Conservation (phyloP, 2,888 invertebrate genomes). For the Lasioglossum lativentre region DNA sequence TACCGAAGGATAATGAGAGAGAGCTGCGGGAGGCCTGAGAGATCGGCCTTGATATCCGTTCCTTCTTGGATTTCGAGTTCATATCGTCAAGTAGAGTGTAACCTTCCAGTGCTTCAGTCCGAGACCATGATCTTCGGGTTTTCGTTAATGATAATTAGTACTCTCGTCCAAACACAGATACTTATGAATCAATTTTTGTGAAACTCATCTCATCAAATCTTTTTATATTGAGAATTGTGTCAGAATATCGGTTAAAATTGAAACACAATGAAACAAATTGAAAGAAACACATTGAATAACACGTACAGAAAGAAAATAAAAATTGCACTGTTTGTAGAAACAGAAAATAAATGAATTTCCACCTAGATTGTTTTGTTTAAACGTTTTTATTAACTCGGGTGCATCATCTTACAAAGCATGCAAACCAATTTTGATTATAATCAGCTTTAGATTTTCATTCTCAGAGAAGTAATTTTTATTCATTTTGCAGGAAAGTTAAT, state of each 20-base stretch:
- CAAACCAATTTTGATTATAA: background rate
- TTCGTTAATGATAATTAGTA: constrained; percentile 17
- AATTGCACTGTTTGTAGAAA: background rate
- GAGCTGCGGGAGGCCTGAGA: constrained; percentile 72
- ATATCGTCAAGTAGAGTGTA: constrained; percentile 82
- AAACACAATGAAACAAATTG: no score
- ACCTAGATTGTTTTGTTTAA: no score
- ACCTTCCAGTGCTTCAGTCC: constrained; percentile 60
- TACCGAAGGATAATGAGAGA: constrained; percentile 70
- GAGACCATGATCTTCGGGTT: constrained; percentile 19
- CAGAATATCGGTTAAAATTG: background rate
- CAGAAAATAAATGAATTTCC: background rate
- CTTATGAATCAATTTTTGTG: background rate
- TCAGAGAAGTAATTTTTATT: background rate
- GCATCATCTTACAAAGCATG: background rate
- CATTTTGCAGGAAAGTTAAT: background rate
- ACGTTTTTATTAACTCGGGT: no score
- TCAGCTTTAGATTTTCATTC: background rate
- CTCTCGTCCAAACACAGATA: background rate
- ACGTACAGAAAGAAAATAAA: no score
- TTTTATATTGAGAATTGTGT: background rate
- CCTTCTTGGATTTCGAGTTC: constrained; percentile 81
- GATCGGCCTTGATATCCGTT: constrained; percentile 83
- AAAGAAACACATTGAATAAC: no score
- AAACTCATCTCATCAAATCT: background rate